Conservation (phyloP, 2,113 vertebrate genomes). For the Serilophus lunatus region DNA sequence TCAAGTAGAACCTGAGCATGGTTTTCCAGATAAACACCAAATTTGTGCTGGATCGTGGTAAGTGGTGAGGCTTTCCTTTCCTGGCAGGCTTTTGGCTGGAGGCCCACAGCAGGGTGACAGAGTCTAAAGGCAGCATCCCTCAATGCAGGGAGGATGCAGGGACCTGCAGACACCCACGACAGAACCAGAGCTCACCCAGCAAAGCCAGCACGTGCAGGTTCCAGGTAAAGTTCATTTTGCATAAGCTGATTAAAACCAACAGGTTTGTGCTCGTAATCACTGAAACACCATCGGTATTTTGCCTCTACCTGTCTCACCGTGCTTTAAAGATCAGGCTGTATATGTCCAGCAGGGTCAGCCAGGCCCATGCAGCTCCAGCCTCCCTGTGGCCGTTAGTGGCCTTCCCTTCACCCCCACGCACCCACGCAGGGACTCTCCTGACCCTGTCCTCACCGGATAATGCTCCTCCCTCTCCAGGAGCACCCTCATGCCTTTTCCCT, state of each 20-base stretch:
- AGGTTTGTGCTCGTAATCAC: background rate
- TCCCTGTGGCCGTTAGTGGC: background rate
- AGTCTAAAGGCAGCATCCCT: background rate
- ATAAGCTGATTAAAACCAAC: constrained; percentile 19
- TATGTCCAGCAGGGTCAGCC: background rate
- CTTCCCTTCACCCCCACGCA: background rate
- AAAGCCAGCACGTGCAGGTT: background rate
- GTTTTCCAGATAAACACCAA: background rate
- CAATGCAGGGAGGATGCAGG: background rate
- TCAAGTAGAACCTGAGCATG: background rate
- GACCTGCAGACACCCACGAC: background rate
- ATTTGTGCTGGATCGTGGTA: background rate
- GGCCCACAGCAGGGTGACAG: background rate
- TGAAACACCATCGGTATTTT: background rate
- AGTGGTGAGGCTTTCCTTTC: background rate
- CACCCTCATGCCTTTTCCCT: background rate
- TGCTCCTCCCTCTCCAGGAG: background rate
- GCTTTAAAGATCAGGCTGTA: background rate
- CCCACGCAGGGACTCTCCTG: constrained; percentile 18
- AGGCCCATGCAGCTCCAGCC: background rate
- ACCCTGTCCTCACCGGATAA: background rate
- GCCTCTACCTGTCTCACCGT: background rate
- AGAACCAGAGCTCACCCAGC: background rate
- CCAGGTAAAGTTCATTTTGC: background rate
- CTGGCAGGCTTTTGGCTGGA: background rate